These are phyloP conservation scores for Eonycteris spelaea DNA, from an alignment of 2,113 vertebrate genomes.

Conservation along the genomic window DNA sequence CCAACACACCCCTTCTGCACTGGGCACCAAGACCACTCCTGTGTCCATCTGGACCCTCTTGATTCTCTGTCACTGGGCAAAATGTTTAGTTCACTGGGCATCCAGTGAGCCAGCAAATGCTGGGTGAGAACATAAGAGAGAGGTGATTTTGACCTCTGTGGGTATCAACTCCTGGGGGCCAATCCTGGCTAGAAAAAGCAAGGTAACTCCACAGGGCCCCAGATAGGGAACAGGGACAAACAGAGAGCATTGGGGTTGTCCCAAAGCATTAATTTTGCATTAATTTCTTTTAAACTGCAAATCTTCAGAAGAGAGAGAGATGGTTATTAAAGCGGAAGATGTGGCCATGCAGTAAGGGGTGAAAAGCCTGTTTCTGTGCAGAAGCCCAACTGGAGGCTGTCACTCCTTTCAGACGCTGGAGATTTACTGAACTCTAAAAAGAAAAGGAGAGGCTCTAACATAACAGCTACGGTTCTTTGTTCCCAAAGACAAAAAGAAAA, in stretches of 20 bases:
- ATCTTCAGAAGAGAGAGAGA: background rate
- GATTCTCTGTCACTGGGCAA: background rate
- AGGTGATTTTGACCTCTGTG: background rate
- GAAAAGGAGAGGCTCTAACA: background rate
- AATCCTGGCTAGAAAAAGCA: background rate
- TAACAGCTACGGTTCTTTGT: background rate
- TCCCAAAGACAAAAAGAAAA: slow-evolving; percentile 11
- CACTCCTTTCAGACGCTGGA: background rate
- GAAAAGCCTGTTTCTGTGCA: background rate
- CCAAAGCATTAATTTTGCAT: background rate
- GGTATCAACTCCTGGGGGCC: background rate
- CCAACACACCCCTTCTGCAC: background rate
- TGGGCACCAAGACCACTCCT: background rate
- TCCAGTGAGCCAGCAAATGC: background rate
- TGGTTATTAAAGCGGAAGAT: background rate
- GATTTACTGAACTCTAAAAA: slow-evolving; percentile 29
- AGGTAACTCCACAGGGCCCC: background rate
- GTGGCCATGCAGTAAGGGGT: background rate
- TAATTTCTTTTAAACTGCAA: slow-evolving; percentile 24
- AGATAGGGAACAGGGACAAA: background rate
- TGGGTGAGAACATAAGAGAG: background rate
- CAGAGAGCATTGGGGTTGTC: background rate
- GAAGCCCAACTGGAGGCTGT: background rate
- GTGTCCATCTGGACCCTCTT: background rate
- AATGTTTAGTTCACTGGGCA: background rate